These are phyloP conservation scores for Tipula lateralis DNA, from an alignment of 2,888 invertebrate genomes.

Conservation along the genomic window DNA sequence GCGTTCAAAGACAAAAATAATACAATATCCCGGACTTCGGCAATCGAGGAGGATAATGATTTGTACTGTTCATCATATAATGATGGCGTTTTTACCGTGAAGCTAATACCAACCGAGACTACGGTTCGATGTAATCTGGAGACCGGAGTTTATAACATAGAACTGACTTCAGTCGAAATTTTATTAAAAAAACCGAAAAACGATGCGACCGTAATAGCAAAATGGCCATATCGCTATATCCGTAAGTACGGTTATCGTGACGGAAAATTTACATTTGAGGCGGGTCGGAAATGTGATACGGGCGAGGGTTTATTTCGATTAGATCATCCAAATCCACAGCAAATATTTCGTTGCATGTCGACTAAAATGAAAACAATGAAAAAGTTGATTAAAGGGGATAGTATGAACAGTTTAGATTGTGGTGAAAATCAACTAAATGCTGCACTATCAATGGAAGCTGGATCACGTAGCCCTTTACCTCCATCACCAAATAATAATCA, in stretches of 20 bases:
- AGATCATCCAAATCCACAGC: constrained; percentile 76
- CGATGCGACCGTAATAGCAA: constrained; percentile 55
- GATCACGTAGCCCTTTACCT: constrained; percentile 75
- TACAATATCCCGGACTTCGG: constrained; percentile 42
- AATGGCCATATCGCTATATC: constrained; percentile 81
- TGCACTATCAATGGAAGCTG: constrained; percentile 71
- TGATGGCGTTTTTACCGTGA: constrained; percentile 75
- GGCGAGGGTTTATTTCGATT: constrained; percentile 79
- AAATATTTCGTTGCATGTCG: constrained; percentile 75
- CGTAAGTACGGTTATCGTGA: constrained; percentile 79
- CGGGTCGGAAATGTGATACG: constrained; percentile 78
- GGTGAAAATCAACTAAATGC: constrained; percentile 71
- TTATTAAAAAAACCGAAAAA: constrained; percentile 63
- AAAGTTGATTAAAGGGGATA: constrained; percentile 69
- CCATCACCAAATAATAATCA: constrained; percentile 53
- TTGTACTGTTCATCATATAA: constrained; percentile 76
- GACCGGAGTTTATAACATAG: constrained; percentile 64
- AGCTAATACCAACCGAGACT: constrained; percentile 71
- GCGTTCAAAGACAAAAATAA: constrained; percentile 68
- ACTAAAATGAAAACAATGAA: constrained; percentile 85
- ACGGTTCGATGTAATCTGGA: constrained; percentile 71
- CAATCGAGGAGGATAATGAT: constrained; percentile 80
- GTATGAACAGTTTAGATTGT: constrained; percentile 60
- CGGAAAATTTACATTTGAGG: constrained; percentile 83
- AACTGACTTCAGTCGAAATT: constrained; percentile 69